Evolutionary conservation across 2,888 invertebrate genomes (phyloP).

Genomic region (Galeruca laticollis): DNA sequence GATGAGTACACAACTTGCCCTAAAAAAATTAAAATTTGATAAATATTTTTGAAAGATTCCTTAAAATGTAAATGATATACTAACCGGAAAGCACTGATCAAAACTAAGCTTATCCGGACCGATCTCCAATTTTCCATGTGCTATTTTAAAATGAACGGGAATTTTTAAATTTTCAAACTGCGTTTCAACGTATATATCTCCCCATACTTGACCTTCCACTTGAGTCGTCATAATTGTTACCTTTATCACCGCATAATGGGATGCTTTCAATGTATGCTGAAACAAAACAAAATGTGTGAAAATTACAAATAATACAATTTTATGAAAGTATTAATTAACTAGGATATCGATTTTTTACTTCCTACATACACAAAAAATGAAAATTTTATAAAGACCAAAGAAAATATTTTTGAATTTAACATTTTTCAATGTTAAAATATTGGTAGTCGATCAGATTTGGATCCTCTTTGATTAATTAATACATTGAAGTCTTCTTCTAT

Average conservation of each 20-base stretch:
- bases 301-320: no score
- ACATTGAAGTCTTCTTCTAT: no score
- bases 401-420: no score
- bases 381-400: no score
- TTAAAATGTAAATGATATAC: slow-evolving; percentile 56
- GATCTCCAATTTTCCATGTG: slow-evolving; percentile 79
- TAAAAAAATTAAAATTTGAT: slow-evolving; percentile 61
- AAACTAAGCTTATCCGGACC: slow-evolving; percentile 78
- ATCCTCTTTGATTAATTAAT: no score
- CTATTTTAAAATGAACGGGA: slow-evolving; percentile 81
- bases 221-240: slow-evolving; percentile 78
- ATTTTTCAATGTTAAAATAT: no score
- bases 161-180: slow-evolving; percentile 77
- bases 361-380: no score
- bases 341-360: no score
- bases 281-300: no score
- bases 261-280: slow-evolving; percentile 71
- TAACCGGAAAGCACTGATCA: slow-evolving; percentile 85
- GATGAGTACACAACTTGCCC: slow-evolving; percentile 83
- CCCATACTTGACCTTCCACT: slow-evolving; percentile 76
- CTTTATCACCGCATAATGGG: slow-evolving; percentile 78
- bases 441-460: no score
- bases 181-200: slow-evolving; percentile 80
- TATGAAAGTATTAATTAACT: no score
- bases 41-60: not conserved